Percentiles rank a stretch among this genome's conserved stretches.
Conservation (phyloP, 2,113 vertebrate species). For the Chlorodrepanis virens region DNA sequence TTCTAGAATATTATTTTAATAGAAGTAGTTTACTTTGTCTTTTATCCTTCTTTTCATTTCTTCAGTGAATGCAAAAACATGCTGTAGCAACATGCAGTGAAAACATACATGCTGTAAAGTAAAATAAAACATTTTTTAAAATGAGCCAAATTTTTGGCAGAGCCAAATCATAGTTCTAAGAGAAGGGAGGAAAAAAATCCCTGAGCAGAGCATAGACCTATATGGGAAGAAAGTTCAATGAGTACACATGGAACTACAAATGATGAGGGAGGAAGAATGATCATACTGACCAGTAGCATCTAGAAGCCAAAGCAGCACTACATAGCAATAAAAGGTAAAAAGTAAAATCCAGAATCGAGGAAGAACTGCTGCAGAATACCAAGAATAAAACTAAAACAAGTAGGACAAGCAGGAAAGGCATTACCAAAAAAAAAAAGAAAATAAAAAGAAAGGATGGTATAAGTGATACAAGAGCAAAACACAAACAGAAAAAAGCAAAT, state of each 20-base stretch:
- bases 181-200: not conserved
- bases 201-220: not conserved
- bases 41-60: not conserved
- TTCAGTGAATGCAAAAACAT: not conserved
- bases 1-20: not conserved
- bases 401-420: not conserved
- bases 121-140: not conserved
- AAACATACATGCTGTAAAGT: not conserved
- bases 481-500: not conserved
- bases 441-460: not conserved
- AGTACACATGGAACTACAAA: not conserved
- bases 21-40: not conserved
- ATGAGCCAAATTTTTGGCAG: not conserved
- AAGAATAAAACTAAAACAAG: not conserved
- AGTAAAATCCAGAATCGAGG: not conserved
- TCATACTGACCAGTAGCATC: not conserved
- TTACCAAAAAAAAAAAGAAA: not conserved
- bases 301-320: not conserved
- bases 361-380: not conserved
- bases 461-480: not conserved
- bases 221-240: not conserved
- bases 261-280: not conserved
- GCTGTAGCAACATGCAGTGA: not conserved
- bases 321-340: not conserved
- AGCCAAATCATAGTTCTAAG: not conserved